A percentile compares a stretch with the other conserved stretches of the same genome.
Conservation (phyloP, 2,888 invertebrate genomes). For the Druceiella hillmani region DNA sequence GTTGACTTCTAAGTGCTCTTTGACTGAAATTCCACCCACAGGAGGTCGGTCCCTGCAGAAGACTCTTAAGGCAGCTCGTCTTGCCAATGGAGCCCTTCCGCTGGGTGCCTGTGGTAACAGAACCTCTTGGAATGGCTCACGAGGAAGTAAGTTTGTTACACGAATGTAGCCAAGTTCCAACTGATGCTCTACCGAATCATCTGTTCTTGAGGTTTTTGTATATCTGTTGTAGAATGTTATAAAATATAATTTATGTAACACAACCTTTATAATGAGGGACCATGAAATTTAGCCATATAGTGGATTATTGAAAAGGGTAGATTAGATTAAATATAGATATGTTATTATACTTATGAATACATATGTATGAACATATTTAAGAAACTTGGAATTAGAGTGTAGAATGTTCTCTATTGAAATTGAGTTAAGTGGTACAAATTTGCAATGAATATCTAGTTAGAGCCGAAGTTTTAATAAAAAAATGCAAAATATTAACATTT, state of each 20-base stretch:
- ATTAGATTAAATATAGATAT: neutral
- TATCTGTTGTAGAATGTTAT: constrained; percentile 51
- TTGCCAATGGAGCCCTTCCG: constrained; percentile 85
- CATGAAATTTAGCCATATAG: too few species aligned
- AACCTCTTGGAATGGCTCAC: constrained; percentile 87
- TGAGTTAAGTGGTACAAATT: too few species aligned
- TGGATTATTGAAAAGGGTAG: too few species aligned
- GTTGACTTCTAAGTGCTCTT: constrained; percentile 98
- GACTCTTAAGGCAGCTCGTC: constrained; percentile 87
- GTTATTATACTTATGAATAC: too few species aligned
- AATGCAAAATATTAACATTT: too few species aligned
- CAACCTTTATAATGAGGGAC: too few species aligned
- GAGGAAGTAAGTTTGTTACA: constrained; percentile 91
- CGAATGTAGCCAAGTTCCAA: constrained; percentile 93
- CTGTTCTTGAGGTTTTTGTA: constrained; percentile 92
- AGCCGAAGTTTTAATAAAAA: too few species aligned
- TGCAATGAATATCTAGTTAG: too few species aligned
- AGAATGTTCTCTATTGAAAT: too few species aligned
- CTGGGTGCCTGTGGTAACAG: constrained; percentile 41
- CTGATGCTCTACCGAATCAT: constrained; percentile 96
- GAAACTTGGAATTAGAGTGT: too few species aligned
- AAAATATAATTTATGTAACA: too few species aligned
- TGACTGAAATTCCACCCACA: constrained; percentile 98
- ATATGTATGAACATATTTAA: too few species aligned
- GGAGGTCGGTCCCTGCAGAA: constrained; percentile 95